phyloP scores from a whole-genome alignment of 1,140 invertebrate genomes.

The Hesperophylax magnus region DNA sequence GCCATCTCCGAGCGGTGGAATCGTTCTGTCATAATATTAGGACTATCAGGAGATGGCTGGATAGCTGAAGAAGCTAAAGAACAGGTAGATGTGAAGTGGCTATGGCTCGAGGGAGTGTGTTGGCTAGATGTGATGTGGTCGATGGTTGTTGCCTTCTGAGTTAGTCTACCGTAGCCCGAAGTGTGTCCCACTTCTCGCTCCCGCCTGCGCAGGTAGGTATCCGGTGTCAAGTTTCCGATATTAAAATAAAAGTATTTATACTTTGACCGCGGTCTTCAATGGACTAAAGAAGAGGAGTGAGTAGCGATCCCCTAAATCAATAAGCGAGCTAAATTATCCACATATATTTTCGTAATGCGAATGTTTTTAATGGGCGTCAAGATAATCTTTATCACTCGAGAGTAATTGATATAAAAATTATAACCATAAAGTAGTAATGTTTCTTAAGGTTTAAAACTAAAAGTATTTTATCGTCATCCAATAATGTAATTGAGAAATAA shows the following conservation, averaged over 20 bases:
- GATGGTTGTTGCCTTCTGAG: too few species aligned
- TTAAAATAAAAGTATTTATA: too few species aligned
- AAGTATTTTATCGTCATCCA: conserved; percentile 49
- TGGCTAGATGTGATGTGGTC: too few species aligned
- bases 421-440: conserved; percentile 50
- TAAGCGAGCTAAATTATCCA: conserved; percentile 55
- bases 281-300: conserved; percentile 29
- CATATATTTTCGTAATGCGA: conserved; percentile 57
- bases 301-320: conserved; percentile 52
- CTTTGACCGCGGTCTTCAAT: conserved; percentile 39
- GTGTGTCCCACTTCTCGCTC: too few species aligned
- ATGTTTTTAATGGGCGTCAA: conserved; percentile 57
- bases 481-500: conserved; percentile 52
- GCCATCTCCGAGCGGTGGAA: neutral
- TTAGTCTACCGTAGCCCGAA: too few species aligned
- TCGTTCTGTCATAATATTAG: conserved; percentile 1
- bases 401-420: conserved; percentile 54
- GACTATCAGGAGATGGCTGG: too few species aligned
- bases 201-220: too few species aligned
- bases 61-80: too few species aligned
- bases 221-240: too few species aligned
- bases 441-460: conserved; percentile 48
- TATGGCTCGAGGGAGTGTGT: too few species aligned
- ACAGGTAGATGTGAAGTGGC: too few species aligned
- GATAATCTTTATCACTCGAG: conserved; percentile 58